These are phyloP conservation scores for Solenodon paradoxus DNA, from an alignment of 2,113 vertebrate genomes.

Conservation along the genomic window DNA sequence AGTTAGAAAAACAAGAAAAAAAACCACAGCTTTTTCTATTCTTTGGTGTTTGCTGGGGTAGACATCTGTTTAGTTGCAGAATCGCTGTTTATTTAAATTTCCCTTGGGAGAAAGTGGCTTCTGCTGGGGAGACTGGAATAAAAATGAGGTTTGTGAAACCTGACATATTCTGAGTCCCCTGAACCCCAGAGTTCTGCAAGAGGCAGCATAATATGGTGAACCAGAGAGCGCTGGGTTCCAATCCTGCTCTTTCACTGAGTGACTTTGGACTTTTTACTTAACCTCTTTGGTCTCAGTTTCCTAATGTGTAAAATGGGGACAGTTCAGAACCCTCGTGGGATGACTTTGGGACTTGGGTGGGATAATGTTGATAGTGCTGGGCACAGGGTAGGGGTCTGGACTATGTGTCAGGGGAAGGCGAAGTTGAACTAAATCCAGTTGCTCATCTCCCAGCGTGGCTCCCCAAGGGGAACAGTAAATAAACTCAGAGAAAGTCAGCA, in stretches of 20 bases:
- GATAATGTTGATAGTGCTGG: not conserved
- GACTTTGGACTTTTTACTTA: not conserved
- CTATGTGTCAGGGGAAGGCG: not conserved
- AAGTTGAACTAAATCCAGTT: not conserved
- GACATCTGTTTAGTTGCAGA: slow-evolving; percentile 21
- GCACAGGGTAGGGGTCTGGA: not conserved
- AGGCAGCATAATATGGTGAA: no score
- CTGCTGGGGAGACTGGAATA: not conserved
- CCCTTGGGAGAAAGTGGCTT: not conserved
- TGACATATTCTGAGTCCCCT: not conserved
- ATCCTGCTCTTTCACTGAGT: not conserved
- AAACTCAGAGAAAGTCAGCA: not conserved
- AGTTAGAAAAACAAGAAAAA: not conserved
- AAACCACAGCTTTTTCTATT: not conserved
- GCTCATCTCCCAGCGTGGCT: not conserved
- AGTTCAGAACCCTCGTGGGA: not conserved
- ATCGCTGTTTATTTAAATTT: slow-evolving; percentile 36
- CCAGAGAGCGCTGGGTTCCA: not conserved
- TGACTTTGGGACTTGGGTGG: not conserved
- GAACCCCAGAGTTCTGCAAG: not conserved
- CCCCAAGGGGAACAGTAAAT: not conserved
- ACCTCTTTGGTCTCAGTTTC: not conserved
- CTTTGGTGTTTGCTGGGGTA: not conserved
- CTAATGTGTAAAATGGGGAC: not conserved
- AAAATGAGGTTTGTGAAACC: not conserved